Evolutionary conservation across 2,113 vertebrate genomes (phyloP).

Genomic region (Sebastes fasciatus): DNA sequence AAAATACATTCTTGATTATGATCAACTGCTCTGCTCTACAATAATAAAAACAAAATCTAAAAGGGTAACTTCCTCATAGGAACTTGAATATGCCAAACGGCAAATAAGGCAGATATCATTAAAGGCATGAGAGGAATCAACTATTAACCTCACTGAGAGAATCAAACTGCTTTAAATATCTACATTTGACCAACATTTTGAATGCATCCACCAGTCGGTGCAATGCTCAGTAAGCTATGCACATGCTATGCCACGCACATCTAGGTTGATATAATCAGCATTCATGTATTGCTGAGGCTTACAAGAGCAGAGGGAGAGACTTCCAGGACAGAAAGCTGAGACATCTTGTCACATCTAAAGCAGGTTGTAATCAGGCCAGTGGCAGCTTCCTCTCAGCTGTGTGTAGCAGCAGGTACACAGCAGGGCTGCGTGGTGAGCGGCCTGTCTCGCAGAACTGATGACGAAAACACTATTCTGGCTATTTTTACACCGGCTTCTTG

Average conservation of each 20-base stretch:
- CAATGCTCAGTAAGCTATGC: background rate
- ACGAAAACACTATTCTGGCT: constrained; percentile 56
- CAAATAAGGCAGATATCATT: background rate
- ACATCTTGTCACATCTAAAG: constrained; percentile 59
- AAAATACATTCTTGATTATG: constrained; percentile 22
- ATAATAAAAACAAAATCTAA: constrained; percentile 25
- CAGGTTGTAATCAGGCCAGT: constrained; percentile 64
- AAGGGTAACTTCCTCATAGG: constrained; percentile 1
- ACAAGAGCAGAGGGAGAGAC: constrained; percentile 55
- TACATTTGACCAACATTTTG: background rate
- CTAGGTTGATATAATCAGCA: constrained; percentile 53
- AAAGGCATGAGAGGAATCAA: background rate
- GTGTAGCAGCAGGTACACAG: constrained; percentile 59
- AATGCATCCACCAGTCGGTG: background rate
- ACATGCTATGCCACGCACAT: constrained; percentile 6
- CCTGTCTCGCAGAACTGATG: constrained; percentile 54
- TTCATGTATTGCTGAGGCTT: constrained; percentile 63
- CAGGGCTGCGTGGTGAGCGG: constrained; percentile 52
- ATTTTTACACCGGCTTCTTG: constrained; percentile 67
- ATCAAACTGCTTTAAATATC: background rate
- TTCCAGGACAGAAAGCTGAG: constrained; percentile 50
- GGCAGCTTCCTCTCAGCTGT: constrained; percentile 52
- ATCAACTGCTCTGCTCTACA: constrained; percentile 19
- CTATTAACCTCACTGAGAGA: background rate
- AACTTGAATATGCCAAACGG: background rate